phyloP scores from a whole-genome alignment of 1,140 invertebrate genomes.

The Danaus plexippus region DNA sequence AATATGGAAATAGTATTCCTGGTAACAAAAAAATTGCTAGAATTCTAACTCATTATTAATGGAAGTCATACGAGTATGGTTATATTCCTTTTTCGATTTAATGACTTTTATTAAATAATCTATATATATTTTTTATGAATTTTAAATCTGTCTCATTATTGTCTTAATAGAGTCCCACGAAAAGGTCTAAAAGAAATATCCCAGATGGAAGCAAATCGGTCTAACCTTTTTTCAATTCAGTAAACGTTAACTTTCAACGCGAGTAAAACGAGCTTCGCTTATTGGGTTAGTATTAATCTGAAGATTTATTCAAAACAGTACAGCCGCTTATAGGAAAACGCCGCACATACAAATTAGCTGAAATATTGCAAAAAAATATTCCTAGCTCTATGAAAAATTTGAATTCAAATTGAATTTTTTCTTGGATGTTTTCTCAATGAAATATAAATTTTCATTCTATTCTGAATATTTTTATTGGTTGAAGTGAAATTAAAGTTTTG shows the following conservation, averaged over 20 bases:
- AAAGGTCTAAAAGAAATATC: constrained; percentile 22
- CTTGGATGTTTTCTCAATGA: neutral
- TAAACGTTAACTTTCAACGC: constrained; percentile 43
- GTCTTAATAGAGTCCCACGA: constrained; percentile 3
- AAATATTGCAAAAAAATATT: constrained; percentile 7
- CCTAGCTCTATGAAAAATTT: too few relatives aligned
- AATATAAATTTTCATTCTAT: constrained; percentile 5
- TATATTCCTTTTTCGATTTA: too few relatives aligned
- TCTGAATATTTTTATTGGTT: too few relatives aligned
- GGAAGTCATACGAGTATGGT: too few relatives aligned
- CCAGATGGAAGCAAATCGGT: constrained; percentile 45
- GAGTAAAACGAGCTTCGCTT: constrained; percentile 43
- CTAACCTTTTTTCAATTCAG: constrained; percentile 53
- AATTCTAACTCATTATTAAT: too few relatives aligned
- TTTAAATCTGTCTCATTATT: too few relatives aligned
- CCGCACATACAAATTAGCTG: constrained; percentile 43
- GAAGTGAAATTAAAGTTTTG: too few relatives aligned
- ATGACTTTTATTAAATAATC: too few relatives aligned
- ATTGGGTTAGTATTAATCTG: constrained; percentile 56
- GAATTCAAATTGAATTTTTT: constrained; percentile 2
- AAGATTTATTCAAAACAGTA: constrained; percentile 59
- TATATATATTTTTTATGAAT: too few relatives aligned
- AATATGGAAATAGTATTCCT: too few relatives aligned
- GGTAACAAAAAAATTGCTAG: too few relatives aligned
- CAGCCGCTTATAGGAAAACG: constrained; percentile 33